Percentiles rank a stretch among this genome's conserved stretches.
Evolutionary conservation across 2,888 invertebrate genomes (phyloP).

Genomic region (Dromius quadrimaculatus): DNA sequence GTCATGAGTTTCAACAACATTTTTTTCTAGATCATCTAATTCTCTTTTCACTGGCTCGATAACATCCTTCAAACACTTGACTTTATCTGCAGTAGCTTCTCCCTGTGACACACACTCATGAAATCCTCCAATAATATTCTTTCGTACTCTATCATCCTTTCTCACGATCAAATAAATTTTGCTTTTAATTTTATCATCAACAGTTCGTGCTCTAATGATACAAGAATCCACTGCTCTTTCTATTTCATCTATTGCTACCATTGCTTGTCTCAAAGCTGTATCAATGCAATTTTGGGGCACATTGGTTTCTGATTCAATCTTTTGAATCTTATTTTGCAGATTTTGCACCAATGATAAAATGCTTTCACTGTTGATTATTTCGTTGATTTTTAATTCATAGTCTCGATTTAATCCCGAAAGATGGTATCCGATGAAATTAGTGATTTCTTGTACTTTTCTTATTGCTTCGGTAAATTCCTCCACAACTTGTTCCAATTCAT

Average conservation of each 20-base stretch:
- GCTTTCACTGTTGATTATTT: neutral
- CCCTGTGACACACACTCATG: neutral
- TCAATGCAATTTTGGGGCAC: slow-evolving; percentile 3
- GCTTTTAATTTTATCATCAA: neutral
- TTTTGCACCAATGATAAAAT: neutral
- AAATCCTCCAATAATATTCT: neutral
- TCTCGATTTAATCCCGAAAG: neutral
- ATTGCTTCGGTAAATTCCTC: neutral
- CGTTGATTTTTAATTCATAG: neutral
- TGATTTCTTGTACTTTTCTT: neutral
- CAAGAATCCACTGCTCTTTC: neutral
- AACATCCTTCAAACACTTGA: neutral
- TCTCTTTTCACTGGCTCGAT: neutral
- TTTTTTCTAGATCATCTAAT: neutral
- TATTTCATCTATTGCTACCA: neutral
- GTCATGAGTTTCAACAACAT: neutral
- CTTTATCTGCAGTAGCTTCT: neutral
- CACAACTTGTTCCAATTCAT: neutral
- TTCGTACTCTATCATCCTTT: neutral
- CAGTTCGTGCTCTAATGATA: neutral
- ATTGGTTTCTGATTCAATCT: neutral
- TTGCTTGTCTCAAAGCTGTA: neutral
- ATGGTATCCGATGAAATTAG: neutral
- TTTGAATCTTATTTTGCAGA: neutral
- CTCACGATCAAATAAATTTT: neutral